Evolutionary conservation across 2,888 invertebrate species (phyloP).

Genomic region (Craniophora ligustri): DNA sequence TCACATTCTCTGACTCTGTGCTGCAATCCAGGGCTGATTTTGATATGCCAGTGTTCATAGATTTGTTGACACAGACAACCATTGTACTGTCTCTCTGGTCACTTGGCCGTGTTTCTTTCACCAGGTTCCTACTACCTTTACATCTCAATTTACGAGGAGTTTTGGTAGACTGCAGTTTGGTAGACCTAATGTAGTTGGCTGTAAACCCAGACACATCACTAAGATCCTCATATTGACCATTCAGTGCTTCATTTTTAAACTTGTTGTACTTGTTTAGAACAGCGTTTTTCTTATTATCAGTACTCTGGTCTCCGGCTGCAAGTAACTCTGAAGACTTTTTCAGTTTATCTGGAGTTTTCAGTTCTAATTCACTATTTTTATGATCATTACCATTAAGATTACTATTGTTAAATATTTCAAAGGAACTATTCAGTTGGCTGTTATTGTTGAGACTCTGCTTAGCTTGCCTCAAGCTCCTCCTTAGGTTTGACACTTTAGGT

Average conservation of each 20-base stretch:
- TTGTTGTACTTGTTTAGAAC: conserved; percentile 41
- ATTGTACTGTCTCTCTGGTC: conserved; percentile 61
- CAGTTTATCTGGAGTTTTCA: conserved; percentile 42
- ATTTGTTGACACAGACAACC: conserved; percentile 74
- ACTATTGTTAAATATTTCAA: conserved; percentile 65
- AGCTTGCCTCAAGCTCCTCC: conserved; percentile 75
- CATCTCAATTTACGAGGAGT: conserved; percentile 71
- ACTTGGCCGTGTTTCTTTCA: conserved; percentile 66
- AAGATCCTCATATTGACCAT: conserved; percentile 80
- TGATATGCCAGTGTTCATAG: conserved; percentile 66
- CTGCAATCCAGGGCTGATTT: conserved; percentile 69
- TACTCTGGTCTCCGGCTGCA: conserved; percentile 57
- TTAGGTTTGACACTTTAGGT: conserved; percentile 68
- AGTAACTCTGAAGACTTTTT: conserved; percentile 53
- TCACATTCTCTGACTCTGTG: conserved; percentile 77
- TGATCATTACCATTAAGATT: conserved; percentile 60
- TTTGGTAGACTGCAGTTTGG: conserved; percentile 76
- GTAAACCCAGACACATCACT: conserved; percentile 86
- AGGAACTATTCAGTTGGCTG: conserved; percentile 70
- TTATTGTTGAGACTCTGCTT: conserved; percentile 68
- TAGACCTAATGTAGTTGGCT: conserved; percentile 84
- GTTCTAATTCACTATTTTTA: conserved; percentile 49
- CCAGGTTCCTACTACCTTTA: conserved; percentile 69
- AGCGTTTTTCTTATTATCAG: conserved; percentile 53
- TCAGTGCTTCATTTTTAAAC: conserved; percentile 57